phyloP scores from a whole-genome alignment of 2,113 vertebrate species.

The Rhynchopsitta pachyrhyncha region DNA sequence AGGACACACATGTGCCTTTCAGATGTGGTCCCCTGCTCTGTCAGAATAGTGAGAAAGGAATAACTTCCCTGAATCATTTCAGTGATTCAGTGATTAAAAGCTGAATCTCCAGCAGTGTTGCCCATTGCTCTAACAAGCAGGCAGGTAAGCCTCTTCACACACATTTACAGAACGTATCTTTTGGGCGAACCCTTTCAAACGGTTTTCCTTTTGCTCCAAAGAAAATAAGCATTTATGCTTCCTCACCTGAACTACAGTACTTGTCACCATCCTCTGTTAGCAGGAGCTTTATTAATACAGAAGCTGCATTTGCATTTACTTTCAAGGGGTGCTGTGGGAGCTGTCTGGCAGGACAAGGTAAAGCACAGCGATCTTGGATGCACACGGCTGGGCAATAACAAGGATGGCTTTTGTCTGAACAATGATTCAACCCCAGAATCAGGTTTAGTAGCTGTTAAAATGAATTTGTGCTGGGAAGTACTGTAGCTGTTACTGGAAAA shows the following conservation, averaged over 20 bases:
- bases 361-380: background rate
- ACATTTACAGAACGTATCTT: background rate
- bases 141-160: background rate
- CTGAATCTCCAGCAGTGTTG: background rate
- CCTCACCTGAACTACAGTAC: background rate
- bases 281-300: background rate
- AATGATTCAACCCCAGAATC: background rate
- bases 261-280: background rate
- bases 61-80: background rate
- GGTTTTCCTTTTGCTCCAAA: background rate
- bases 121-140: background rate
- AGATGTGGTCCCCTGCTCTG: background rate
- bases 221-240: background rate
- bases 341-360: background rate
- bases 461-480: background rate
- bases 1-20: background rate
- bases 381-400: background rate
- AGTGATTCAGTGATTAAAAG: background rate
- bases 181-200: background rate
- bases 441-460: background rate
- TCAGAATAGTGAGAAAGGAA: background rate
- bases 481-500: background rate
- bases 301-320: background rate
- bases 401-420: background rate
- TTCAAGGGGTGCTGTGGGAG: background rate